Conservation (phyloP, 2,113 vertebrate genomes). For the Gallinago jamesoni region DNA sequence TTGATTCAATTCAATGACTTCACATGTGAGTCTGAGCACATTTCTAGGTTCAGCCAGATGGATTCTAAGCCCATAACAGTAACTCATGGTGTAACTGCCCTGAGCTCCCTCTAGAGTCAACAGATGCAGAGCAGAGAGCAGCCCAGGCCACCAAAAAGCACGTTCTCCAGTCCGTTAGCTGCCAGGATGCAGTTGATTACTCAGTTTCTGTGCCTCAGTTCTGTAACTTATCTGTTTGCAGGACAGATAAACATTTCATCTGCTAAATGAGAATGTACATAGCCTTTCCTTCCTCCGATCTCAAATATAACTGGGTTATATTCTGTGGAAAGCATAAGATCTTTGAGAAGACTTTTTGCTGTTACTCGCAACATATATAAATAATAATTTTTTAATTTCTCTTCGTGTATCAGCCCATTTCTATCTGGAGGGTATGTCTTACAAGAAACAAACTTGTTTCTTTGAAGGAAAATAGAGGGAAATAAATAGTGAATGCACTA, state of each 20-base stretch:
- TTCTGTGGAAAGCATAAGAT: not conserved
- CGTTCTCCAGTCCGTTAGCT: not conserved
- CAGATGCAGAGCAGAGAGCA: not conserved
- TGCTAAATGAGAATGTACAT: not conserved
- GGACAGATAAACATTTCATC: not conserved
- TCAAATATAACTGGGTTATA: not conserved
- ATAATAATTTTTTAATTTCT: not conserved
- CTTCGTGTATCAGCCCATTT: not conserved
- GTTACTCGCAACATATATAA: not conserved
- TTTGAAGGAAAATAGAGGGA: not conserved
- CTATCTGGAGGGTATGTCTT: not conserved
- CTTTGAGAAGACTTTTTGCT: not conserved
- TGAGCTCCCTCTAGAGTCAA: not conserved
- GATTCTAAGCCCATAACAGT: not conserved
- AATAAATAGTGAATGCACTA: not conserved
- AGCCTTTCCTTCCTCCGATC: not conserved
- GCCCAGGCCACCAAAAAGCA: not conserved
- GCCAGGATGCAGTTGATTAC: not conserved
- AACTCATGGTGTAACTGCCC: not conserved
- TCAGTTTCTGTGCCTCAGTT: not conserved
- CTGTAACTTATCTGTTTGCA: not conserved
- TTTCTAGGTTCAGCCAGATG: not conserved
- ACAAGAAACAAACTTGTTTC: not conserved
- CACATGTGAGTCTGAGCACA: not conserved
- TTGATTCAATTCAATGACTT: not conserved